Conservation (phyloP, 2,113 vertebrate genomes). For the Ptilorrhoa leucosticta region DNA sequence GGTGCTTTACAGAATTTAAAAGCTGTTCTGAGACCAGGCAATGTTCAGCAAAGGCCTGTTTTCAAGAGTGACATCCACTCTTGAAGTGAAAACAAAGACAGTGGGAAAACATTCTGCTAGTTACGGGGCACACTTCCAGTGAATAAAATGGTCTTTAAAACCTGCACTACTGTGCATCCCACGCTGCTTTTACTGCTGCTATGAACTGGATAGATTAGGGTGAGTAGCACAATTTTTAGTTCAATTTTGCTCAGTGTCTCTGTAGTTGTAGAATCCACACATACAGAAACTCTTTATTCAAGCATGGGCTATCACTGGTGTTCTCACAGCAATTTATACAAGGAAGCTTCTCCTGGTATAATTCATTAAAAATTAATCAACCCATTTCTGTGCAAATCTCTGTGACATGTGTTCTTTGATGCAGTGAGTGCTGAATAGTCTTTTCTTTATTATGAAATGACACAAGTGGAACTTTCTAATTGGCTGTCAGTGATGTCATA, state of each 20-base stretch:
- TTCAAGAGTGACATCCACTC: not conserved
- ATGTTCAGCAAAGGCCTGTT: not conserved
- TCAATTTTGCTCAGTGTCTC: not conserved
- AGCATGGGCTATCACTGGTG: conserved; percentile 26
- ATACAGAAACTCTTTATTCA: conserved; percentile 43
- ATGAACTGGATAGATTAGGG: conserved; percentile 14
- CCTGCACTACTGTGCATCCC: not conserved
- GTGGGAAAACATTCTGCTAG: not conserved
- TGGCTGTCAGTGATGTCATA: conserved; percentile 70
- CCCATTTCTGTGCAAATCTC: conserved; percentile 72
- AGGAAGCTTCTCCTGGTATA: conserved; percentile 58
- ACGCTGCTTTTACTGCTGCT: conserved; percentile 14
- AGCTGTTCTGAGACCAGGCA: not conserved
- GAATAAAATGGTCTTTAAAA: conserved; percentile 27
- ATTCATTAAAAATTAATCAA: conserved; percentile 74
- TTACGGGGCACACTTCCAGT: not conserved
- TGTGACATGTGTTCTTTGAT: conserved; percentile 67
- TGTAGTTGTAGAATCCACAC: not conserved
- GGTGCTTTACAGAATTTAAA: not conserved
- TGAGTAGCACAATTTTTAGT: not conserved
- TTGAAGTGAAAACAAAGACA: not conserved
- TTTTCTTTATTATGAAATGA: conserved; percentile 69
- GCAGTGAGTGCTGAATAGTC: conserved; percentile 64
- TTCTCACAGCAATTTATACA: conserved; percentile 54
- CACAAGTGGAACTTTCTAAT: conserved; percentile 70